These are phyloP conservation scores for Catharus bicknelli DNA, from an alignment of 2,113 vertebrate species.

Conservation along the genomic window DNA sequence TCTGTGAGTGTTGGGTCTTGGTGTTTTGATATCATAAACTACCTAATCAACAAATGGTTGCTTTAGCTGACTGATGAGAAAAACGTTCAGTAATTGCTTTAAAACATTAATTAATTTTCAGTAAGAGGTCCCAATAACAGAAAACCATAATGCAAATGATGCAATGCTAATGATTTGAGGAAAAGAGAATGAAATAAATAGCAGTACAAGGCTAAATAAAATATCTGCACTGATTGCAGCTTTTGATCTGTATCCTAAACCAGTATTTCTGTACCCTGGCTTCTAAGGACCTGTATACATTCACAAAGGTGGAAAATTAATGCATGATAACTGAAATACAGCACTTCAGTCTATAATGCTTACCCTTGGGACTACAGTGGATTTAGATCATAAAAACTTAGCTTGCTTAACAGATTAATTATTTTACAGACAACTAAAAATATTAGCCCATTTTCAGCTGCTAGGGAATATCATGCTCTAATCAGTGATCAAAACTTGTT, in stretches of 20 bases:
- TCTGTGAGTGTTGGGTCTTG: not conserved
- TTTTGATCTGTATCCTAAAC: not conserved
- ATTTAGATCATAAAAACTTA: not conserved
- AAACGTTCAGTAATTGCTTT: not conserved
- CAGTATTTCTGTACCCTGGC: not conserved
- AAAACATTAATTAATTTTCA: not conserved
- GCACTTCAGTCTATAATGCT: not conserved
- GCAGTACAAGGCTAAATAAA: not conserved
- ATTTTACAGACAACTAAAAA: not conserved
- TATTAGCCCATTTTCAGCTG: not conserved
- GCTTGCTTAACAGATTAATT: not conserved
- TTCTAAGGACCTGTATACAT: not conserved
- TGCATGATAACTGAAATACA: not conserved
- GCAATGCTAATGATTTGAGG: not conserved
- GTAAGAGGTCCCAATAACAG: not conserved
- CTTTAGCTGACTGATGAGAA: not conserved
- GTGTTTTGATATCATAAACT: not conserved
- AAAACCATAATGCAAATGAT: not conserved
- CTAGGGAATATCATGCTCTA: not conserved
- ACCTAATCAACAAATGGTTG: not conserved
- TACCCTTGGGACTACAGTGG: not conserved
- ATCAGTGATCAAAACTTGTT: not conserved
- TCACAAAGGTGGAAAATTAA: not conserved
- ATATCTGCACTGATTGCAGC: not conserved
- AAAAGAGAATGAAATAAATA: not conserved